Percentiles rank a stretch among this genome's conserved stretches.
These are phyloP conservation scores for Falco naumanni DNA, from an alignment of 2,797 vertebrate species.

Conservation along the genomic window DNA sequence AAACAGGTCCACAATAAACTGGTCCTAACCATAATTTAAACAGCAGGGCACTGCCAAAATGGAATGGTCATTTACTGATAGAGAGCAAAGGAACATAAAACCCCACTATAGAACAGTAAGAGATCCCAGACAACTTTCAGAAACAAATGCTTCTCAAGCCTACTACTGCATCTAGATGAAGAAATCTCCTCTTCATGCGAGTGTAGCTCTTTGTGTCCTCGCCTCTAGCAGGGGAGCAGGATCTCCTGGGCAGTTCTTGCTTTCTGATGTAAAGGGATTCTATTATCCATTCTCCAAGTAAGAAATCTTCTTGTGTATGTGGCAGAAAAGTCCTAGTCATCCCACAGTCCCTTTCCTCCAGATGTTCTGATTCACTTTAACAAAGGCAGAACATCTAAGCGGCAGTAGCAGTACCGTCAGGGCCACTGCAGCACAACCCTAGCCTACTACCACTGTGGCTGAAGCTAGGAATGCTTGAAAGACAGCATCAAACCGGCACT, in stretches of 20 bases:
- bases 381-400: background rate
- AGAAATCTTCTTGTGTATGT: background rate
- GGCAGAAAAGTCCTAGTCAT: background rate
- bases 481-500: background rate
- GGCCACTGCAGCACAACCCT: background rate
- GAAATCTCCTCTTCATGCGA: background rate
- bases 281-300: background rate
- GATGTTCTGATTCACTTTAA: background rate
- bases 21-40: background rate
- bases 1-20: conserved; percentile 10
- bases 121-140: background rate
- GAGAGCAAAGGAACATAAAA: conserved; percentile 25
- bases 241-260: background rate
- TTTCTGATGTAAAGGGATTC: background rate
- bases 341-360: background rate
- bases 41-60: background rate
- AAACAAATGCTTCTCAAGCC: background rate
- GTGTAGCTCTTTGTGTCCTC: background rate
- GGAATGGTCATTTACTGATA: conserved; percentile 7
- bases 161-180: background rate
- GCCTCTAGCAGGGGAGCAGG: background rate
- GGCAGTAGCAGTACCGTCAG: background rate
- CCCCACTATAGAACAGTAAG: background rate
- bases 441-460: background rate
- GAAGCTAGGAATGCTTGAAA: background rate